phyloP scores from a whole-genome alignment of 2,888 invertebrate genomes.

The Eulithis testata region DNA sequence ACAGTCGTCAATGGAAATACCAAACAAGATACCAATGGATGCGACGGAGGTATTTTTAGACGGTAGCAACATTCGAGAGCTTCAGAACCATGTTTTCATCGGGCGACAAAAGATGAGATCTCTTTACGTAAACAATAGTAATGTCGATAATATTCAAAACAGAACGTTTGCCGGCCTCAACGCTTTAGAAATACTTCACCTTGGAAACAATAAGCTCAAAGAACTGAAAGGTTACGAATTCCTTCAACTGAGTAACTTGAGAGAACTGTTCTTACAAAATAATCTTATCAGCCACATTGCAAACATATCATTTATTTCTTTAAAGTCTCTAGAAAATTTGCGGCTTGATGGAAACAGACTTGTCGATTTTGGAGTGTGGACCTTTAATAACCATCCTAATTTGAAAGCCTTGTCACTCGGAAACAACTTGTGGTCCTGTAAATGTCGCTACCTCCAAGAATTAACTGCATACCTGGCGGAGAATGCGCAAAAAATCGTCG shows the following conservation, averaged over 20 bases:
- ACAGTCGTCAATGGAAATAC: constrained; percentile 90
- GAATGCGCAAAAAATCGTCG: constrained; percentile 91
- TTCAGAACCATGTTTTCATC: constrained; percentile 95
- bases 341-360: constrained; percentile 94
- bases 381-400: constrained; percentile 87
- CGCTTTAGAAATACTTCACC: constrained; percentile 90
- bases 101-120: constrained; percentile 95
- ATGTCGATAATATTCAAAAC: constrained; percentile 93
- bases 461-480: constrained; percentile 92
- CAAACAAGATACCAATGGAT: constrained; percentile 95
- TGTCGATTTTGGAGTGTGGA: constrained; percentile 92
- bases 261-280: constrained; percentile 93
- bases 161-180: constrained; percentile 95
- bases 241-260: constrained; percentile 90
- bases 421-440: constrained; percentile 95
- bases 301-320: constrained; percentile 91
- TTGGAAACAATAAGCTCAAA: constrained; percentile 93
- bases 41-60: constrained; percentile 97
- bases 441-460: constrained; percentile 94
- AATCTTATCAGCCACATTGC: constrained; percentile 92
- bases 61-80: constrained; percentile 93
- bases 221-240: constrained; percentile 94
- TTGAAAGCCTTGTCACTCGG: constrained; percentile 91
- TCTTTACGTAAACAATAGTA: constrained; percentile 93
- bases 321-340: constrained; percentile 91